phyloP scores from a whole-genome alignment of 1,140 invertebrate species.

The Brachionus paranguensis region DNA sequence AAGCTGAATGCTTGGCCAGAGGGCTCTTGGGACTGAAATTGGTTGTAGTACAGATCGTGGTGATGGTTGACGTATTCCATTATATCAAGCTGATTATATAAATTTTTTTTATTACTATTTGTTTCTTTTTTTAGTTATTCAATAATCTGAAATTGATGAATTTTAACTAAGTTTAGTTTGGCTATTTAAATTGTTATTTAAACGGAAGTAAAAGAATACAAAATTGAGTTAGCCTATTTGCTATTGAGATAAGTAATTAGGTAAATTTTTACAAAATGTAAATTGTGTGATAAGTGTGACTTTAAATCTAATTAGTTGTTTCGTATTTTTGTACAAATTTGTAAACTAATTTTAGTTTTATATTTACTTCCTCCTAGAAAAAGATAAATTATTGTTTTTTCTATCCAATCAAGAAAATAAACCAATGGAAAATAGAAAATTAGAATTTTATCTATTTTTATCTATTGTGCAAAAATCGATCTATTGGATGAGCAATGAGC shows the following conservation, averaged over 20 bases:
- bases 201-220: not conserved
- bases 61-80: constrained; percentile 16
- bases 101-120: not conserved
- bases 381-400: not conserved
- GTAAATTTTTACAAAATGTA: not conserved
- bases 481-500: not conserved
- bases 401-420: not conserved
- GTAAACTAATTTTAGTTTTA: not conserved
- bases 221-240: not conserved
- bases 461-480: not conserved
- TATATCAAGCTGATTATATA: not conserved
- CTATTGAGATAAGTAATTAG: constrained; percentile 5
- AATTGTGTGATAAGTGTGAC: constrained; percentile 3
- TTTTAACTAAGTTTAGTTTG: not conserved
- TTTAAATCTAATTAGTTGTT: not conserved
- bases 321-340: not conserved
- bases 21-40: not conserved
- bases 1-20: not conserved
- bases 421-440: not conserved
- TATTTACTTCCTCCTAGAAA: constrained; percentile 4
- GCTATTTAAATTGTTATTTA: not conserved
- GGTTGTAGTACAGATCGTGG: constrained; percentile 21
- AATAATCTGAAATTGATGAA: not conserved
- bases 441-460: not conserved
- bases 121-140: not conserved